Conservation (phyloP, 2,797 vertebrate species). For the Ataeniobius toweri region DNA sequence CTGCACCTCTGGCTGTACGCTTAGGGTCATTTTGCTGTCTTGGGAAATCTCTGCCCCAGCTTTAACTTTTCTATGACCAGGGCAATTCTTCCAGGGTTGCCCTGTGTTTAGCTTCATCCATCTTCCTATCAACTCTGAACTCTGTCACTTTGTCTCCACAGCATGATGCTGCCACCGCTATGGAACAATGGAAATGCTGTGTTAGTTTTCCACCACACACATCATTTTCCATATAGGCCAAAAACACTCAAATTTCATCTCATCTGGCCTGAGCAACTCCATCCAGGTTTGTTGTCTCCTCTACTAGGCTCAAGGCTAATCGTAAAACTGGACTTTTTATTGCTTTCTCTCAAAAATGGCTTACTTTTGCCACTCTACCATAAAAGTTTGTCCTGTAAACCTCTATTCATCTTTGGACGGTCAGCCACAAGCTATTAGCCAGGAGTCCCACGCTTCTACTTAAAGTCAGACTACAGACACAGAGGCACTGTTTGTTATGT, state of each 20-base stretch:
- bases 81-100: not conserved
- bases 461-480: conserved; percentile 54
- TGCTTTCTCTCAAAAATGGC: too few relatives aligned
- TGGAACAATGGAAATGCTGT: not conserved
- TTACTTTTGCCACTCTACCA: too few relatives aligned
- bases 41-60: not conserved
- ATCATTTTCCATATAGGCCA: not conserved
- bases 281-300: not conserved
- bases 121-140: not conserved
- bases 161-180: not conserved
- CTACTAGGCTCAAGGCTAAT: not conserved
- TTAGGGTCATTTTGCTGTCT: not conserved
- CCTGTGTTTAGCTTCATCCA: not conserved
- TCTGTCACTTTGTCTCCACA: not conserved
- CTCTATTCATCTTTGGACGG: conserved; percentile 53
- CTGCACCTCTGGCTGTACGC: not conserved
- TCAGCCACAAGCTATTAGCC: conserved; percentile 67
- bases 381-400: conserved; percentile 48
- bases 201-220: not conserved
- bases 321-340: too few relatives aligned
- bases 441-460: conserved; percentile 67
- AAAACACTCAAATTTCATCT: not conserved
- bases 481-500: conserved; percentile 46
- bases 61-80: too few relatives aligned
- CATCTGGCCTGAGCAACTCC: not conserved